Base-by-base conservation (phyloP, 2,888 invertebrate genomes). In the Pachycephus smyrnensis region DNA sequence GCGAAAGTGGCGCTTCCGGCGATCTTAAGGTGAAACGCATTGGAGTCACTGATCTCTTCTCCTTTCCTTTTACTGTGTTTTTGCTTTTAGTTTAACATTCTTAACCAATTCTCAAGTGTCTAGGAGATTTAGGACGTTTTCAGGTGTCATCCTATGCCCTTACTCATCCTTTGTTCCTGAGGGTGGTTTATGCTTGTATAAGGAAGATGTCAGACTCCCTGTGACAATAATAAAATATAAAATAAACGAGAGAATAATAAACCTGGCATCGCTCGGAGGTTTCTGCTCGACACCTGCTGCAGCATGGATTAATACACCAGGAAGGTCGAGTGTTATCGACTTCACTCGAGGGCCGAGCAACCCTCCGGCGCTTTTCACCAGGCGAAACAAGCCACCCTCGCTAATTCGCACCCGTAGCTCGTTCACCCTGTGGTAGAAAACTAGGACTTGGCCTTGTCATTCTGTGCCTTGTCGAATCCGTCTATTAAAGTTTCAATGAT, bases 401-500 rank as follows among this genome's bases (percentile, higher is more conserved):
- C 71, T 33, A 33, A 71, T 71, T 71, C 71, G 31, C 31, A 71
- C 12, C 71, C 55, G 23, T 55, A 55, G 23, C 77, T 73, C 31
- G 73, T 36, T 75, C 68, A 77, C 76, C 69, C 36, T 79, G 37
- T 69, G 74, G 68, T 68, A 74, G 32, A 31, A 77, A 80, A 82
- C 80, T 85, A 84, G 80, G 83, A 84, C 69, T 85, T 85, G 68
- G 79, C 80, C 82, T 85, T 83, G 80, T 85, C 83, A 76, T 81
- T 79, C 76, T 80, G 76, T 68, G 92, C 93, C 85, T 93, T 92
- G 85, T 96, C 95, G 91, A 94, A 97, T 12, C 97, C 97, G 83
- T 94, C 95, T 76, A 96, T 94, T 82, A 98, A 92, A 81, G 97
- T 97, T 90, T 96, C 95, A 87, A 98, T 94, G 85, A 98, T 97